phyloP scores from a whole-genome alignment of 2,888 invertebrate genomes.

The Nyleta sp. region DNA sequence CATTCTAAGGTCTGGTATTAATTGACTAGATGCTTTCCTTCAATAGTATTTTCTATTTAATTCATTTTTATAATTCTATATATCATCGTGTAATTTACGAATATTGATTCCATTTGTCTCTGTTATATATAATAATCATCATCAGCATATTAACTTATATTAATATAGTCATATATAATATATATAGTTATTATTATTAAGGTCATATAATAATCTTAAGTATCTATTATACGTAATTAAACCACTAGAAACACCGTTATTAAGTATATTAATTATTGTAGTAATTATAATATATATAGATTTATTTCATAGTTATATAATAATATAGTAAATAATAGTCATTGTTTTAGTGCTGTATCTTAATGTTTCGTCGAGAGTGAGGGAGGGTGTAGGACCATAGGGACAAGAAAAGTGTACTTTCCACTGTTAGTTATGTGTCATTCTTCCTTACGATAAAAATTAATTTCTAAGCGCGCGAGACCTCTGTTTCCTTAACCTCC shows the following conservation, averaged over 20 bases:
- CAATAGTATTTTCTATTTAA: slow-evolving; percentile 78
- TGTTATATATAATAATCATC: slow-evolving; percentile 75
- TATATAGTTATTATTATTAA: slow-evolving; percentile 73
- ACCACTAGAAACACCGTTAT: slow-evolving; percentile 79
- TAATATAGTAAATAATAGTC: slow-evolving; percentile 63
- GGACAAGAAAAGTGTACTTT: slow-evolving; percentile 51
- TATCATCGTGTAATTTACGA: slow-evolving; percentile 77
- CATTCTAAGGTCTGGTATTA: slow-evolving; percentile 61
- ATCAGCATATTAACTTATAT: slow-evolving; percentile 79
- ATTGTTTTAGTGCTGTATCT: slow-evolving; percentile 63
- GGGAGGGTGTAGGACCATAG: slow-evolving; percentile 66
- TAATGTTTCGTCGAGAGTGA: slow-evolving; percentile 71
- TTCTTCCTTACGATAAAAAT: slow-evolving; percentile 58
- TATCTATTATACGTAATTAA: slow-evolving; percentile 79
- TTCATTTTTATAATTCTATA: slow-evolving; percentile 77
- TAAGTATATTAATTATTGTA: slow-evolving; percentile 76
- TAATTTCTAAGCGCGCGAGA: slow-evolving; percentile 56
- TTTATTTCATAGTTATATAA: slow-evolving; percentile 69
- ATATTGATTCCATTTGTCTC: slow-evolving; percentile 77
- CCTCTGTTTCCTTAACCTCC: slow-evolving; percentile 9
- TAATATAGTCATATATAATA: slow-evolving; percentile 72
- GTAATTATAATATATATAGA: slow-evolving; percentile 68
- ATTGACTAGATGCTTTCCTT: slow-evolving; percentile 72
- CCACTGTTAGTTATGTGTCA: slow-evolving; percentile 24
- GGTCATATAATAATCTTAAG: slow-evolving; percentile 75